phyloP scores from a whole-genome alignment of 2,113 vertebrate genomes.

The Sarotherodon lohbergeri region DNA sequence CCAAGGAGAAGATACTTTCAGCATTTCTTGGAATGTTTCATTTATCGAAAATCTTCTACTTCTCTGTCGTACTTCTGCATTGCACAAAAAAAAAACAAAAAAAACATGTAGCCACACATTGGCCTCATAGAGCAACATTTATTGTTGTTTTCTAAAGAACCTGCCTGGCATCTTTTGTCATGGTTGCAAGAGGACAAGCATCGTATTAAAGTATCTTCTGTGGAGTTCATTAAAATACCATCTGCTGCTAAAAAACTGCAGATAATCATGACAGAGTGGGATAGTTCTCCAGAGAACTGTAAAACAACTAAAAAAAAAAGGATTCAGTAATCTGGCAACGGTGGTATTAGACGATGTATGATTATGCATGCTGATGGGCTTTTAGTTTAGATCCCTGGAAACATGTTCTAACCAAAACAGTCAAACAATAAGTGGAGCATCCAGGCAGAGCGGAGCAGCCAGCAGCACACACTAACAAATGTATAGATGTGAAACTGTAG shows the following conservation, averaged over 20 bases:
- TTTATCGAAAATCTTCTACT: neutral
- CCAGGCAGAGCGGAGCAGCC: slow-evolving; percentile 8
- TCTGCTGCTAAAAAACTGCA: slow-evolving; percentile 35
- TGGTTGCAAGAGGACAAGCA: slow-evolving; percentile 27
- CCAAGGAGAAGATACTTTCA: neutral
- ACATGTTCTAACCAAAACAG: slow-evolving; percentile 18
- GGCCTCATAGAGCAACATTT: slow-evolving; percentile 1
- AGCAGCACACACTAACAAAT: neutral
- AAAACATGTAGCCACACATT: neutral
- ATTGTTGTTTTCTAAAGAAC: neutral
- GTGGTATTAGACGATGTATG: slow-evolving; percentile 2
- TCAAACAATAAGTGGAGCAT: slow-evolving; percentile 40
- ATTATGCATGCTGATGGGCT: slow-evolving; percentile 32
- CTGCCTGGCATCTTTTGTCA: slow-evolving; percentile 13
- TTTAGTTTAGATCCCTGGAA: slow-evolving; percentile 27
- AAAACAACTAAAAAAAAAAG: neutral
- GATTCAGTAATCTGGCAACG: slow-evolving; percentile 31
- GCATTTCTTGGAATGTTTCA: neutral
- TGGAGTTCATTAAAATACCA: slow-evolving; percentile 55
- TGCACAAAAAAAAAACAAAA: neutral
- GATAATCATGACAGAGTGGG: slow-evolving; percentile 19
- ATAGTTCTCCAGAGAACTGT: slow-evolving; percentile 23
- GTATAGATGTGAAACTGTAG: slow-evolving; percentile 8
- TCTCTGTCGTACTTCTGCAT: neutral
- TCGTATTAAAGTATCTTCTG: slow-evolving; percentile 24